Base-by-base conservation (phyloP, 2,797 vertebrate genomes). In the Halcyon leucocephala region DNA sequence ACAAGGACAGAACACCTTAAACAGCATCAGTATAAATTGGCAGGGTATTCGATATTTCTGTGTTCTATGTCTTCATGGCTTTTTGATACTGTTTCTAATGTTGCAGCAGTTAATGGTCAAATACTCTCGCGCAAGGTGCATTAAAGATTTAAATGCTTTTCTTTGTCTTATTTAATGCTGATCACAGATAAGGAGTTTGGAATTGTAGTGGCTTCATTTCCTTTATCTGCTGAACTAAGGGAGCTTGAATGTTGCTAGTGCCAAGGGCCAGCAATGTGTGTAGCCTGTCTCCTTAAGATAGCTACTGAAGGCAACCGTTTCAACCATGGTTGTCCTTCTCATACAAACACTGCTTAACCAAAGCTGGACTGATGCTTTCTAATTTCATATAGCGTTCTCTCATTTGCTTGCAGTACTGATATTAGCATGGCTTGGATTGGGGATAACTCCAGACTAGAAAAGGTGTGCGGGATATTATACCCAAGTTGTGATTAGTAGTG, bases 31-130 rank as follows among this genome's bases (percentile, higher is more conserved):
- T 52, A 18, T 14, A 61, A n/a, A 48, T 0, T 7, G 8, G 18
- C 39, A 76, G 4, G 14, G 9, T 46, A 0, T 7, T 22, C 13
- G 25, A 1, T 86, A 2, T 65, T 86, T 72, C 7, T 39, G 10
- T 70, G 21, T 37, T 70, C 44, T 1, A 1, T 89, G 35, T 10
- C 35, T 82, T 89, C 4, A 26, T 9, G 51, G 8, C 4, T 37
- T 83, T 62, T 51, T 3, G 15, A 49, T 61, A 17, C 42, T 42
- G 4, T 18, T 41, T 15, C 41, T 41, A 14, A 8, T 0, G 2
- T 52, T 52, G 20, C 16, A 37, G 19, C 25, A 33, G 8, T n/a
- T 81, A 51, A 29, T 64, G 14, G n/a, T 35, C 19, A 79, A 26
- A 35, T 86, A 48, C 8, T 42, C 9, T 71, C 16, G 35, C 25